phyloP scores from a whole-genome alignment of 2,888 invertebrate genomes.

The Periphyllus acericola region DNA sequence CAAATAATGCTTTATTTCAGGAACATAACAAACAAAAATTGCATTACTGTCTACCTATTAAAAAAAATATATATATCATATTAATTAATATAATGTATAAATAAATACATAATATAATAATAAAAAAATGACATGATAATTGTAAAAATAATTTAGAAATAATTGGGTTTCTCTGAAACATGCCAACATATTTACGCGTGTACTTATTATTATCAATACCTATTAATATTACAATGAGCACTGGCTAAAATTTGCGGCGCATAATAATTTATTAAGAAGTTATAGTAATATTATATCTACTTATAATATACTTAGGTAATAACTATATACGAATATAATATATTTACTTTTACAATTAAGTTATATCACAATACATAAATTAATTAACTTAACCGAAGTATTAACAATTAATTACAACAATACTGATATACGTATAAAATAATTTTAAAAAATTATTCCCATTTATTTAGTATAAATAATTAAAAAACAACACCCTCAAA shows the following conservation, averaged over 20 bases:
- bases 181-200: not conserved
- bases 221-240: conserved; percentile 10
- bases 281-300: not conserved
- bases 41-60: not conserved
- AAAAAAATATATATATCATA: not conserved
- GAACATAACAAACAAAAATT: conserved; percentile 3
- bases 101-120: not conserved
- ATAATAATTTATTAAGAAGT: conserved; percentile 16
- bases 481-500: not conserved
- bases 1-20: conserved; percentile 5
- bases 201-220: not conserved
- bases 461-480: conserved; percentile 1
- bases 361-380: conserved; percentile 58
- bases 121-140: not conserved
- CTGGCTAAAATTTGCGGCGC: conserved; percentile 12
- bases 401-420: conserved; percentile 51
- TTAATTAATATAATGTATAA: not conserved
- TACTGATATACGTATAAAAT: conserved; percentile 27
- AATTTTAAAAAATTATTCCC: conserved; percentile 19
- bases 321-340: not conserved
- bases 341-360: conserved; percentile 45
- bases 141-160: not conserved
- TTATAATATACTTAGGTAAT: not conserved
- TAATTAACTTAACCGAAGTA: conserved; percentile 25
- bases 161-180: conserved; percentile 44